These are phyloP conservation scores for Eristalis tenax DNA, from an alignment of 2,888 invertebrate species.

Conservation along the genomic window DNA sequence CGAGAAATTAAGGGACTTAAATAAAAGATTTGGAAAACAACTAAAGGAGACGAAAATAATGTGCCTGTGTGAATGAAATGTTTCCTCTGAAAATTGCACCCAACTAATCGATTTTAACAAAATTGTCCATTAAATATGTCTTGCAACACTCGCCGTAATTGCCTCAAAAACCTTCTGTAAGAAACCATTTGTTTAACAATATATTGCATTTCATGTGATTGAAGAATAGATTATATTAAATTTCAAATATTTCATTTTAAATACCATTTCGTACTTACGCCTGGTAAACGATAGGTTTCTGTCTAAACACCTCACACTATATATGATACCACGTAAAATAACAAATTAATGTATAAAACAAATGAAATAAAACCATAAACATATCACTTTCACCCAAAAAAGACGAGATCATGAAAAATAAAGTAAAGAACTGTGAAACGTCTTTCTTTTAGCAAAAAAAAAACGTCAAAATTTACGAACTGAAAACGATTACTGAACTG, in stretches of 20 bases:
- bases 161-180: slow-evolving; percentile 68
- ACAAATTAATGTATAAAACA: slow-evolving; percentile 37
- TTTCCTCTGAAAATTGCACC: not conserved
- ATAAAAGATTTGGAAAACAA: too few species aligned
- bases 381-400: slow-evolving; percentile 66
- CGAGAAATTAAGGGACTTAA: too few species aligned
- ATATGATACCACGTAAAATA: slow-evolving; percentile 49
- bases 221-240: slow-evolving; percentile 70
- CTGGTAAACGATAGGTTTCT: slow-evolving; percentile 69
- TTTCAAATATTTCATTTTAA: slow-evolving; percentile 79
- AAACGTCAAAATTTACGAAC: slow-evolving; percentile 26
- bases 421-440: not conserved
- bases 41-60: too few species aligned
- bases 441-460: slow-evolving; percentile 4
- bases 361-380: slow-evolving; percentile 49
- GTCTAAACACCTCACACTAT: slow-evolving; percentile 66
- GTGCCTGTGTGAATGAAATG: not conserved
- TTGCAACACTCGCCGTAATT: slow-evolving; percentile 62
- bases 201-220: slow-evolving; percentile 56
- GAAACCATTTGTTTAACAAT: slow-evolving; percentile 67
- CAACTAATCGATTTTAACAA: slow-evolving; percentile 29
- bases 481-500: slow-evolving; percentile 52
- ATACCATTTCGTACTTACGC: slow-evolving; percentile 81
- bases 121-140: slow-evolving; percentile 28
- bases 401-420: slow-evolving; percentile 38